These are phyloP conservation scores for Pipistrellus nathusii DNA, from an alignment of 2,797 vertebrate genomes.

Conservation along the genomic window DNA sequence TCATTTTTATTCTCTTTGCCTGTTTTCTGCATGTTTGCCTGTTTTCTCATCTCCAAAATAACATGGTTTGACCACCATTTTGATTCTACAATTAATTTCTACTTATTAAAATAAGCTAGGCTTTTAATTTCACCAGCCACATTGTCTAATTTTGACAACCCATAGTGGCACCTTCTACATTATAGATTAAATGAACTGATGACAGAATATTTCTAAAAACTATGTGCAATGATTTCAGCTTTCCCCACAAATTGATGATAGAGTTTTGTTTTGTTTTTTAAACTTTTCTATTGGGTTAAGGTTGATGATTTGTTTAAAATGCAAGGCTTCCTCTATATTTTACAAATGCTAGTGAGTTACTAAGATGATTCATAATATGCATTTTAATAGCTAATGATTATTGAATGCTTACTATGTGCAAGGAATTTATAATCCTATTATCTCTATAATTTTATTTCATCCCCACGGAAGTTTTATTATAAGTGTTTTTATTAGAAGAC, in stretches of 20 bases:
- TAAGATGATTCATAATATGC: slow-evolving; percentile 13
- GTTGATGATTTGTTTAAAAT: slow-evolving; percentile 32
- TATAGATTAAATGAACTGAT: background rate
- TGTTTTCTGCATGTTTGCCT: background rate
- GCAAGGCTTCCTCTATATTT: background rate
- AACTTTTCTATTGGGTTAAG: background rate
- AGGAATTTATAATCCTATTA: background rate
- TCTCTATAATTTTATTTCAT: background rate
- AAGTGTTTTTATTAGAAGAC: background rate
- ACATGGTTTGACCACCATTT: background rate
- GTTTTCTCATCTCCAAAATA: slow-evolving; percentile 17
- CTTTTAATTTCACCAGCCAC: background rate
- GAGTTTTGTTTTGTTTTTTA: too few species aligned
- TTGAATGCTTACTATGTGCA: background rate
- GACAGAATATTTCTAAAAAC: background rate
- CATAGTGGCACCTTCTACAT: background rate
- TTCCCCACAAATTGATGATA: background rate
- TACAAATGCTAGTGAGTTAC: background rate
- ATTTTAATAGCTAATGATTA: background rate
- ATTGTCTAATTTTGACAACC: background rate
- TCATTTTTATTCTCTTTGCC: background rate
- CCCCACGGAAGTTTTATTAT: background rate
- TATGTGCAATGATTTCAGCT: background rate
- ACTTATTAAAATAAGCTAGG: background rate
- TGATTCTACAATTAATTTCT: background rate